Base-by-base conservation (phyloP, 1,140 invertebrate genomes). In the Mya arenaria region DNA sequence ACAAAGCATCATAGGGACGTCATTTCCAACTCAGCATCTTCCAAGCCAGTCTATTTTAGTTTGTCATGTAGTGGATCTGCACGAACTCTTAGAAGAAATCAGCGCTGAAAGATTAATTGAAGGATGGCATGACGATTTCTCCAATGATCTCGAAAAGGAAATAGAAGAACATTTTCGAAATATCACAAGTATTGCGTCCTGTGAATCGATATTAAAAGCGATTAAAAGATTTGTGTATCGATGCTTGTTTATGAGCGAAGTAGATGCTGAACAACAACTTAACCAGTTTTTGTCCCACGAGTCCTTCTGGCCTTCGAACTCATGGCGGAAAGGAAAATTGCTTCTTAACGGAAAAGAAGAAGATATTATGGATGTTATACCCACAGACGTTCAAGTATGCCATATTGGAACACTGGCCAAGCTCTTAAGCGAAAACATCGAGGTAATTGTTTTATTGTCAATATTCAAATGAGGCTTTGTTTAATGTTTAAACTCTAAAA, bases 31-130 rank as follows among this genome's bases (percentile, higher is more conserved):
- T 17, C 39, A 58, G 10, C 60, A 55, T 8, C 39, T 78, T 34
- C 62, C 75, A 56, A 56, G 41, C 39, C 75, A 44, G 8, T 62
- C 66, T 19, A 4, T 79, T 5, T 58, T 39, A 66, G 25, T 79
- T 13, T 37, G 63, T 23, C 75, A 79, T 44, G 19, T 79, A 19
- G 36, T 79, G 4, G 56, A 41, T 23, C 41, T 79, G 48, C 75
- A 79, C 36, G 65, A 56, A 36, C n/a, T 79, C 2, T 52, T 79
- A 34, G 75, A 79, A 68, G 75, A 79, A 55, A 6, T 79, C n/a
- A 58, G 65, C 66, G 75, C 39, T 17, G 65, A 79, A 37, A 41
- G 75, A 8, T 58, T 79, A 6, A 79, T 79, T 17, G 55, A 60
- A 25, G 28, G 44, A 25, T 41, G 66, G 28, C 34, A 34, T 15